Percentiles rank a stretch among this genome's conserved stretches.
phyloP scores from a whole-genome alignment of 1,140 invertebrate species.

The Ericerus pela region DNA sequence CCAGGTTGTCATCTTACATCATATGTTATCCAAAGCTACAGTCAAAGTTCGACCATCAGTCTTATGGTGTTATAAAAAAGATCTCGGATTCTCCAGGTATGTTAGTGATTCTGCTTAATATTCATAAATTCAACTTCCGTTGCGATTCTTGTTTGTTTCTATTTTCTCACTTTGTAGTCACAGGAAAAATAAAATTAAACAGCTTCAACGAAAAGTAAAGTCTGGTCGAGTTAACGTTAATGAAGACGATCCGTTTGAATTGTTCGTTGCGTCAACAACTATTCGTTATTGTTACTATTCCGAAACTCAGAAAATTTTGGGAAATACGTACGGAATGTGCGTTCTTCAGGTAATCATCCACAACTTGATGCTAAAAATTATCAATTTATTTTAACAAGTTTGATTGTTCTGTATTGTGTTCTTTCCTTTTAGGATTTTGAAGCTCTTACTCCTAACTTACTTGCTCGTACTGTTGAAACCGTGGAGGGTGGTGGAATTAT shows the following conservation, averaged over 20 bases:
- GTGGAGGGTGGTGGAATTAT: slow-evolving; percentile 95
- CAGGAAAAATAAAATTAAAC: slow-evolving; percentile 82
- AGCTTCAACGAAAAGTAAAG: slow-evolving; percentile 71
- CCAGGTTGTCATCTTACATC: slow-evolving; percentile 87
- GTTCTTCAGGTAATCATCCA: slow-evolving; percentile 59
- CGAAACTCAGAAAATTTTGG: slow-evolving; percentile 95
- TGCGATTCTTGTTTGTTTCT: neutral
- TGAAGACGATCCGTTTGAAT: slow-evolving; percentile 93
- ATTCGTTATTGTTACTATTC: slow-evolving; percentile 96
- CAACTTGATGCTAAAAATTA: neutral
- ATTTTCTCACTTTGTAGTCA: slow-evolving; percentile 44
- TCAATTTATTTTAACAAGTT: neutral
- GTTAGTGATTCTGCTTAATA: slow-evolving; percentile 16
- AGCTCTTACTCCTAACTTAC: slow-evolving; percentile 93
- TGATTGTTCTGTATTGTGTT: slow-evolving; percentile 6
- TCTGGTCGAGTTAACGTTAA: slow-evolving; percentile 79
- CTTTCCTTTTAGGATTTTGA: slow-evolving; percentile 76
- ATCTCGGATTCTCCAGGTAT: slow-evolving; percentile 80
- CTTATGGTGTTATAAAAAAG: slow-evolving; percentile 98
- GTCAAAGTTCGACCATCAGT: slow-evolving; percentile 84
- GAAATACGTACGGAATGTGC: slow-evolving; percentile 95
- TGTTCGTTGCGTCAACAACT: slow-evolving; percentile 89
- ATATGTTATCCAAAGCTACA: slow-evolving; percentile 88
- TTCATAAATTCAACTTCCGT: neutral
- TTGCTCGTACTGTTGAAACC: slow-evolving; percentile 95